Evolutionary conservation across 2,888 invertebrate genomes (phyloP).

Genomic region (Emesis russula): DNA sequence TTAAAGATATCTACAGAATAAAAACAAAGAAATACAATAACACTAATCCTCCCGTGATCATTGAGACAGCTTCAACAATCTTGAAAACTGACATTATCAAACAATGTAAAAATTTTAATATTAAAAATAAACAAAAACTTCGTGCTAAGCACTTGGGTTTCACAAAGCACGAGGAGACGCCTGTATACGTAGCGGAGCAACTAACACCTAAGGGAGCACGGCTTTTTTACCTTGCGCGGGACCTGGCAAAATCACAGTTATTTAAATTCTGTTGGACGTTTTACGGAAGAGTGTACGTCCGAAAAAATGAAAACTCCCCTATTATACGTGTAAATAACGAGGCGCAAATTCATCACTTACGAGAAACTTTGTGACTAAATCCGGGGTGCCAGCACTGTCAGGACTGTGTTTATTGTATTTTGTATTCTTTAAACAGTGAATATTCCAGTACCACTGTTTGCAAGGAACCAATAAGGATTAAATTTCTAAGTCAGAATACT

Average conservation of each 20-base stretch:
- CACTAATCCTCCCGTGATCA: conserved; percentile 39
- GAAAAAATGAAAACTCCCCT: neutral
- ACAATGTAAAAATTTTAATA: conserved; percentile 46
- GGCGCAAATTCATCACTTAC: neutral
- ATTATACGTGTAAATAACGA: neutral
- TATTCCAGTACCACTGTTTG: neutral
- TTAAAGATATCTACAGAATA: conserved; percentile 71
- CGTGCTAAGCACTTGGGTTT: conserved; percentile 47
- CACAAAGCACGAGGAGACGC: conserved; percentile 27
- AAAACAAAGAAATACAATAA: conserved; percentile 24
- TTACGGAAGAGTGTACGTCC: conserved; percentile 38
- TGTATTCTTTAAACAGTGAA: neutral
- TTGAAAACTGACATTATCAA: conserved; percentile 53
- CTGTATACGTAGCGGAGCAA: conserved; percentile 28
- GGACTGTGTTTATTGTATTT: neutral
- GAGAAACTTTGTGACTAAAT: neutral
- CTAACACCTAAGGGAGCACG: conserved; percentile 14
- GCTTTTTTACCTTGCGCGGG: conserved; percentile 49
- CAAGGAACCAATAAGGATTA: neutral
- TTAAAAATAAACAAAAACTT: conserved; percentile 49
- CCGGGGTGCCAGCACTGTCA: neutral
- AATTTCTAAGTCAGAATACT: no score
- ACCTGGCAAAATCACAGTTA: conserved; percentile 45
- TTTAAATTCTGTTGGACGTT: conserved; percentile 78
- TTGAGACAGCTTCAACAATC: conserved; percentile 46